These are phyloP conservation scores for Peromyscus melanophrys DNA, from an alignment of 2,797 vertebrate species.

Conservation along the genomic window DNA sequence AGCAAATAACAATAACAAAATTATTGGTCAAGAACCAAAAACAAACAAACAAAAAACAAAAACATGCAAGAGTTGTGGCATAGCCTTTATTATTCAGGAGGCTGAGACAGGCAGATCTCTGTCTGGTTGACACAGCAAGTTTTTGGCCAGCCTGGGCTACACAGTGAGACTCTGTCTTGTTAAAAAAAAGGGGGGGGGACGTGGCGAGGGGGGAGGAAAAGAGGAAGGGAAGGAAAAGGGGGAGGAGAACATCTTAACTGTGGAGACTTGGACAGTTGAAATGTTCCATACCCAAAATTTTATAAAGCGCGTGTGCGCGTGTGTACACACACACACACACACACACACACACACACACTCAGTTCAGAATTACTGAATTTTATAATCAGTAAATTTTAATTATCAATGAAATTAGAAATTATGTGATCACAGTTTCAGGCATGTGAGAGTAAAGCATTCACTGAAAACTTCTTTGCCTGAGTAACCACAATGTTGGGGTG, in stretches of 20 bases:
- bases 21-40: too few relatives aligned
- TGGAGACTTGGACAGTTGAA: too few relatives aligned
- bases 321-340: background rate
- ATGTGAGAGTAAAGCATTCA: slow-evolving; percentile 15
- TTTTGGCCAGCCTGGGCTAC: background rate
- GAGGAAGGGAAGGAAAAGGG: background rate
- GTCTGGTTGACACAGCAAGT: background rate
- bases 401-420: background rate
- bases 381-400: slow-evolving; percentile 15
- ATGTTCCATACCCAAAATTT: slow-evolving; percentile 4
- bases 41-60: too few relatives aligned
- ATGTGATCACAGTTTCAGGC: background rate
- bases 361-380: background rate
- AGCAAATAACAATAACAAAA: background rate
- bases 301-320: background rate
- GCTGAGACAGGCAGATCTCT: background rate
- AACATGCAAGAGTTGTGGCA: background rate
- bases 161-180: background rate
- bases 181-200: background rate
- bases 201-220: too few relatives aligned
- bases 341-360: background rate
- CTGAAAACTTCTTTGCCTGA: background rate
- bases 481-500: background rate
- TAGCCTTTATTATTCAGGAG: background rate
- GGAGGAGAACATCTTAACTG: background rate